Evolutionary conservation across 2,797 vertebrate species (phyloP), one percentile per base, ranked within the genome.

Genomic region (Microcaecilia unicolor): DNA sequence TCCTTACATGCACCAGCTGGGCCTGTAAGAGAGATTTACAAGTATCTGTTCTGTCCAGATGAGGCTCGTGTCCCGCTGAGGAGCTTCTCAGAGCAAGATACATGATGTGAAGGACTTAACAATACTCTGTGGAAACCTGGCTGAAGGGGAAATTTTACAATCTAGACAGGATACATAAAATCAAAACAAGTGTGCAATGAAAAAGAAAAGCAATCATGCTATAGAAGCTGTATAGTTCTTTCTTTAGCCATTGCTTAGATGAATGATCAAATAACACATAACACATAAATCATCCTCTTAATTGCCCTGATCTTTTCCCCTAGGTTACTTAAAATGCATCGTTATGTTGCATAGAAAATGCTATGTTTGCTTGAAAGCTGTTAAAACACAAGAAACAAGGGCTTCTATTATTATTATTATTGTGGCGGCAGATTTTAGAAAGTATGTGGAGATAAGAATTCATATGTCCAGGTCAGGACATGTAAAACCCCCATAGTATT

Each of bases 241-340:
- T 30, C 27, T 21, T 15, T 25, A 42, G 15, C 37, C 33, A 28
- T 28, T 51, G 39, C 13, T 30, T 43, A 61, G 41, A 35, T 48
- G 37, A 22, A 7, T 3, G 34, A 34, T 32, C 3, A 28, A 58
- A 34, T 43, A 35, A 46, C 21, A n/a, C 17, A 27, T 16, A 31
- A 24, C 21, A n/a, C 17, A 27, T 16, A 31, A 24, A 27, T 34
- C 37, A 44, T 44, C 21, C 27, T 31, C 28, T 30, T 64, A 62
- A 65, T 59, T 63, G 32, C 36, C 46, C 49, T 28, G 41, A 59
- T 57, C 64, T 31, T 56, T 55, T 59, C 56, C 51, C 36, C 41
- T 30, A 55, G 47, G 45, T 6, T 30, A 37, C 43, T 45, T 61
- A 41, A 45, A 32, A 37, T 26, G 59, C 43, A 26, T 56, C 65